A percentile compares a stretch with the other conserved stretches of the same genome.
Evolutionary conservation across 2,888 invertebrate genomes (phyloP).

Genomic region (Synanthedon formicaeformis): DNA sequence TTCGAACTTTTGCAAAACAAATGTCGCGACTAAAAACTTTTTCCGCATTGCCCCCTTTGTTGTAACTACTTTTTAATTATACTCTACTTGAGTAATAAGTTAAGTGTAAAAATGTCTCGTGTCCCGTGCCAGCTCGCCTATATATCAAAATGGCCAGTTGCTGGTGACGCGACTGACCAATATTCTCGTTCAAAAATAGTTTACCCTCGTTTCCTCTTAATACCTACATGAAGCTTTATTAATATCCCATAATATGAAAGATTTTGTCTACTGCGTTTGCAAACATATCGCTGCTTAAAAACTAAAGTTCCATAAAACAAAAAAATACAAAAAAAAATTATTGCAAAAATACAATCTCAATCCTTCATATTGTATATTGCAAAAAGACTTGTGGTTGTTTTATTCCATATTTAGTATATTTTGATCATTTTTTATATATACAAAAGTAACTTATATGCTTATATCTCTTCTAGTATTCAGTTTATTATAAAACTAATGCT

Average conservation of each 20-base stretch:
- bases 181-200: constrained; percentile 16
- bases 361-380: too few species aligned
- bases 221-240: neutral
- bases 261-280: too few species aligned
- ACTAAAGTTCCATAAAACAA: too few species aligned
- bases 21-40: constrained; percentile 1
- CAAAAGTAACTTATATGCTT: too few species aligned
- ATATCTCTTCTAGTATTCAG: too few species aligned
- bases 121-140: constrained; percentile 14
- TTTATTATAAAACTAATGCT: too few species aligned
- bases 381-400: too few species aligned
- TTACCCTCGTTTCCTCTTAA: neutral
- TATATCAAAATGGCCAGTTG: constrained; percentile 24
- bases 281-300: too few species aligned
- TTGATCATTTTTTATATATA: too few species aligned
- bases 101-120: constrained; percentile 11
- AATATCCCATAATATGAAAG: neutral
- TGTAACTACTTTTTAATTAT: constrained; percentile 12
- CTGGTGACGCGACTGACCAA: constrained; percentile 19
- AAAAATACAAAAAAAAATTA: too few species aligned
- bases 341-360: too few species aligned
- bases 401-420: too few species aligned
- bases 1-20: constrained; percentile 1
- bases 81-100: constrained; percentile 3
- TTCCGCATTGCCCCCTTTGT: constrained; percentile 4